Evolutionary conservation across 2,113 vertebrate genomes (phyloP), one percentile per base, ranked within the genome.

Genomic region (Malaclemys terrapin): DNA sequence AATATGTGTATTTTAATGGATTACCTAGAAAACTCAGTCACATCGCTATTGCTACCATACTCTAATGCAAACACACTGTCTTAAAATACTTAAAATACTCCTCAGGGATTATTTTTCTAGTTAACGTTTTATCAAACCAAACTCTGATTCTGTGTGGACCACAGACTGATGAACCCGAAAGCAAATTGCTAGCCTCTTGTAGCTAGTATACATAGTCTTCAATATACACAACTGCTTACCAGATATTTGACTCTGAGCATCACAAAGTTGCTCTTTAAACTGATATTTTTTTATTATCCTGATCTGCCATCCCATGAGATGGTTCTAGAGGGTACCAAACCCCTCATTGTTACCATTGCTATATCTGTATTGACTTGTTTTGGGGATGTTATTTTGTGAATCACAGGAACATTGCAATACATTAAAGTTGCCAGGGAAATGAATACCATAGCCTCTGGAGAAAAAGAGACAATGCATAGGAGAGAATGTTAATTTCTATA

Each of bases 401-500:
- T 38, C 35, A 69, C 17, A n/a, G 65, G 65, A 38, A 76, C 1
- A 45, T 78, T 88, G 11, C 53, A 85, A 57, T 20, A 27, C 8
- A 91, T 10, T 31, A 45, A 80, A 93, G 82, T 69, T 57, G 56
- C 72, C 95, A 96, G 84, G 53, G 22, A 84, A 89, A 53, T 56
- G 84, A 5, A 1, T 69, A 69, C 24, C 10, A 0, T 0, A 54
- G 76, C n/a, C 16, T 47, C 6, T 57, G 22, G 11, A 3, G 16
- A 91, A 86, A 95, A 35, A 69, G 35, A 38, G 65, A 38, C 16
- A 38, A n/a, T n/a, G 35, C n/a, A n/a, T n/a, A 19, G 17, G 35
- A 56, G 16, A 69, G 20, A 82, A 10, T 5, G 9, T 10, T 9
- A 72, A 3, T 45, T 84, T 80, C 35, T 50, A 54, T 16, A 9